Conservation (phyloP, 2,888 invertebrate genomes). For the Xylota sylvarum region DNA sequence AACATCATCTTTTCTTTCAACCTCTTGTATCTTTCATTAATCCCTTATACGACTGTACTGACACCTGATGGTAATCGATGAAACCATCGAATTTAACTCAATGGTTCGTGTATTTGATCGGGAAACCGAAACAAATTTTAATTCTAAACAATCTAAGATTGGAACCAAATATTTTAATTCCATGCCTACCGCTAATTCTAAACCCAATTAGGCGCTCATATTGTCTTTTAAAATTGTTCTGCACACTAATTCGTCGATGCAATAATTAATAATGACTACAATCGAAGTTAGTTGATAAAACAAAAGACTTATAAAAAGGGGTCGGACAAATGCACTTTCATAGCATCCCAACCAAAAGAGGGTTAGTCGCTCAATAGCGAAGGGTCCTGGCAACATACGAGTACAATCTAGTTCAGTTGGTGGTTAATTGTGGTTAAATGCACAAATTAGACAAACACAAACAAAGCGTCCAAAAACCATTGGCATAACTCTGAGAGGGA, state of each 20-base stretch:
- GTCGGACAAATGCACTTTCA: conserved; percentile 37
- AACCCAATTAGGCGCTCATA: not conserved
- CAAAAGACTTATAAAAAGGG: conserved; percentile 26
- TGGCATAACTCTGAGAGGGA: conserved; percentile 28
- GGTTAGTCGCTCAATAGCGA: conserved; percentile 19
- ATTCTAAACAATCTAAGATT: conserved; percentile 22
- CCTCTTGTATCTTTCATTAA: not conserved
- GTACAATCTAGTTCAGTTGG: conserved; percentile 22
- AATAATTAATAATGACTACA: conserved; percentile 11
- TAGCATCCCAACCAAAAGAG: conserved; percentile 7
- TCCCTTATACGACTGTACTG: not conserved
- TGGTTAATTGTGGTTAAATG: conserved; percentile 67
- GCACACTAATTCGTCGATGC: not conserved
- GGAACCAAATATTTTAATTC: conserved; percentile 13
- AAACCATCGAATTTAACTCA: not conserved
- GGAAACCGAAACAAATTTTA: not conserved
- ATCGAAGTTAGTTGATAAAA: not conserved
- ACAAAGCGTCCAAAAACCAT: conserved; percentile 35
- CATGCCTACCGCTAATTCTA: not conserved
- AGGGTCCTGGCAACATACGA: conserved; percentile 24
- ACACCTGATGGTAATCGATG: not conserved
- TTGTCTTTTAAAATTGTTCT: not conserved
- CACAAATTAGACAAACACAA: conserved; percentile 60
- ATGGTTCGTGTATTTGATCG: conserved; percentile 9
- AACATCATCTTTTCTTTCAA: too few relatives aligned